phyloP scores from a whole-genome alignment of 2,797 vertebrate genomes.

The Notolepis coatsorum region DNA sequence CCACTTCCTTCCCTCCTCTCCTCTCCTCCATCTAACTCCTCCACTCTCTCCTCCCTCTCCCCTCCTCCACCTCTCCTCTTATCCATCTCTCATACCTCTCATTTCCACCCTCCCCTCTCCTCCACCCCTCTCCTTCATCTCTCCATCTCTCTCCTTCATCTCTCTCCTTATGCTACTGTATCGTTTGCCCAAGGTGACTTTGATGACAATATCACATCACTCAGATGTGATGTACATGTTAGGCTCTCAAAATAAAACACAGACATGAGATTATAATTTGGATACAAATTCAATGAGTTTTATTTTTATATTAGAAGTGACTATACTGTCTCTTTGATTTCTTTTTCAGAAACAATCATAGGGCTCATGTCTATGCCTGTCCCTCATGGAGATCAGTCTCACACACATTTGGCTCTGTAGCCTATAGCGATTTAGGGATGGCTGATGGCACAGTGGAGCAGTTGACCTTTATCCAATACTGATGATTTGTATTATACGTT shows the following conservation, averaged over 20 bases:
- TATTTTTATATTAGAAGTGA: not conserved
- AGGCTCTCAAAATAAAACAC: not conserved
- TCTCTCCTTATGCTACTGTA: not conserved
- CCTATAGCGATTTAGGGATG: conserved; percentile 5
- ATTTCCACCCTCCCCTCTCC: not conserved
- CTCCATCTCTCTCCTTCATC: no score
- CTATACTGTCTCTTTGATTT: not conserved
- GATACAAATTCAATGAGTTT: conserved; percentile 24
- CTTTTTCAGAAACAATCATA: conserved; percentile 17
- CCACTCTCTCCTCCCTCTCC: not conserved
- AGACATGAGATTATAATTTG: conserved; percentile 28
- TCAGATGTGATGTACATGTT: conserved; percentile 4
- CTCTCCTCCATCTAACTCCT: no score
- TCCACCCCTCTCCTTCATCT: no score
- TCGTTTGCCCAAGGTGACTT: conserved; percentile 68
- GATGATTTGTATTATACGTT: conserved; percentile 15
- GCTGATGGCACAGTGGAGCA: conserved; percentile 22
- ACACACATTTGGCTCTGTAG: conserved; percentile 19
- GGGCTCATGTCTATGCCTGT: not conserved
- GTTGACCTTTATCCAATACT: conserved; percentile 26
- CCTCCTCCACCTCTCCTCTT: no score
- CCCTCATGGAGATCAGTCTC: no score
- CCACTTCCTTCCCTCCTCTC: no score
- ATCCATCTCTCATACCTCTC: no score
- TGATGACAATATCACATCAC: conserved; percentile 39